Percentiles rank a stretch among this genome's conserved stretches.
These are phyloP conservation scores for Megalops cyprinoides DNA, from an alignment of 2,797 vertebrate species.

Conservation along the genomic window DNA sequence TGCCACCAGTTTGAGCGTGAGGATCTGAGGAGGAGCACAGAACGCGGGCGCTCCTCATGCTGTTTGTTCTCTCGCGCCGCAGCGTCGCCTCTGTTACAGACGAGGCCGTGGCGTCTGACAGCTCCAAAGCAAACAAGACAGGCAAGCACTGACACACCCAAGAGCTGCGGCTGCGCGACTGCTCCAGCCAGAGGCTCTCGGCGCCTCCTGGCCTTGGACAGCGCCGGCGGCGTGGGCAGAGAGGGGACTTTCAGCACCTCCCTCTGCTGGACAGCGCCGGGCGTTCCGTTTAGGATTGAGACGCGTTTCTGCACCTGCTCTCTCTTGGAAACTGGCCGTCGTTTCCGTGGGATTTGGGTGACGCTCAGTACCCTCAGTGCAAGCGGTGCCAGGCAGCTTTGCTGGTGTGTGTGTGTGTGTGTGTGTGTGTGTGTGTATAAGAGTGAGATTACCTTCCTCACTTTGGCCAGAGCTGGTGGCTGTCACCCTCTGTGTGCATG, in stretches of 20 bases:
- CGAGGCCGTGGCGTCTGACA: not conserved
- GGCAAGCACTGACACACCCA: not conserved
- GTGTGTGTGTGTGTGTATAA: not conserved
- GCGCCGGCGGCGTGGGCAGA: not conserved
- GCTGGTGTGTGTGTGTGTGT: not conserved
- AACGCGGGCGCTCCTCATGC: too few relatives aligned
- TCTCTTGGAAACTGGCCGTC: not conserved
- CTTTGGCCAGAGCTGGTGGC: not conserved
- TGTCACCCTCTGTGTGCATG: not conserved
- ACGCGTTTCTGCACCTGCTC: not conserved
- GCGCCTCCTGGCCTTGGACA: not conserved
- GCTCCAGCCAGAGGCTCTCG: not conserved
- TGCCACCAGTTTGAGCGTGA: too few relatives aligned
- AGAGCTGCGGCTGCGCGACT: not conserved
- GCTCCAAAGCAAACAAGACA: not conserved
- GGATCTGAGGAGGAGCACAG: too few relatives aligned
- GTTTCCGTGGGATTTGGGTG: not conserved
- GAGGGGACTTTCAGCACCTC: not conserved
- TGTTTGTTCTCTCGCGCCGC: not conserved
- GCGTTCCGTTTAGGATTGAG: not conserved
- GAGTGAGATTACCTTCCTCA: not conserved
- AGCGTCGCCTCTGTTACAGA: not conserved
- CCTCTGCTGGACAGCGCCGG: conserved; percentile 1
- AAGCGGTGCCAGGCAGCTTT: not conserved
- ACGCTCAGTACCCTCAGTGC: too few relatives aligned